Percentiles rank a stretch among this genome's conserved stretches.
Evolutionary conservation across 2,113 vertebrate genomes (phyloP).

Genomic region (Mastomys natalensis): DNA sequence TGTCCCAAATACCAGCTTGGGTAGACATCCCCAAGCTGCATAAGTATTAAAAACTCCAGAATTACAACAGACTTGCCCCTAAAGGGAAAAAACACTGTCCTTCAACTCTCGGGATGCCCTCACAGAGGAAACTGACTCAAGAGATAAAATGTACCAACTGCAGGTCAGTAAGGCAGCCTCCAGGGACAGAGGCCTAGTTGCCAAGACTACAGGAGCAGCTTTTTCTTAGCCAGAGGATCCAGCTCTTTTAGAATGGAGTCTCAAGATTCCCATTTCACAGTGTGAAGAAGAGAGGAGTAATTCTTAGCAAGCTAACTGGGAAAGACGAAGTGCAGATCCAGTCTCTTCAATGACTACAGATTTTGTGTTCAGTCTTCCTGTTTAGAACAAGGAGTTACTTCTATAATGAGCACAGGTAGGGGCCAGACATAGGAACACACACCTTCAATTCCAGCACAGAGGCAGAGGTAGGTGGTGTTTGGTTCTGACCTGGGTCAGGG

Average conservation of each 20-base stretch:
- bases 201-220: background rate
- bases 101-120: background rate
- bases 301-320: constrained; percentile 47
- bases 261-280: background rate
- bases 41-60: background rate
- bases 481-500: too few relatives aligned
- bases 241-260: constrained; percentile 22
- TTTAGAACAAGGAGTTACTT: constrained; percentile 67
- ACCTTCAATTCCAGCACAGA: background rate
- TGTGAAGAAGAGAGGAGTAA: background rate
- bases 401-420: constrained; percentile 42
- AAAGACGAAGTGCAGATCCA: constrained; percentile 13
- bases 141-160: background rate
- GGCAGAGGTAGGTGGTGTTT: background rate
- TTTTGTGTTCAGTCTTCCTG: constrained; percentile 50
- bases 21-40: background rate
- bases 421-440: background rate
- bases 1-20: constrained; percentile 8
- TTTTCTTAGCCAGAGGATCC: background rate
- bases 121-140: background rate
- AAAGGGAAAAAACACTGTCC: background rate
- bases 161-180: background rate
- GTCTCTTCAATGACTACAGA: background rate
- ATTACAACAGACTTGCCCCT: background rate
- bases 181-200: background rate